Evolutionary conservation across 2,888 invertebrate species (phyloP).

Genomic region (Phymatocera aterrima): DNA sequence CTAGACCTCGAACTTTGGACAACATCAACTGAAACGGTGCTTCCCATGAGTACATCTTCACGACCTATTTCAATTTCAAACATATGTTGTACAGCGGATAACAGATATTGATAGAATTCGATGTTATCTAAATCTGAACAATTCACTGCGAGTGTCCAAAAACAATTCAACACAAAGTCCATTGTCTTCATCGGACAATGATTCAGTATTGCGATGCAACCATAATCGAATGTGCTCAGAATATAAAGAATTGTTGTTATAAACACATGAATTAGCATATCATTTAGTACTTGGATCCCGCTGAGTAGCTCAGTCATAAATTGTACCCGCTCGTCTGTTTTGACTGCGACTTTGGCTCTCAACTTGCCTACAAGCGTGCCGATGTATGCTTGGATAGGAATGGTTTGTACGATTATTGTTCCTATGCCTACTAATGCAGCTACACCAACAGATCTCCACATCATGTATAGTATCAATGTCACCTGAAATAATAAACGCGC

Average conservation of each 20-base stretch:
- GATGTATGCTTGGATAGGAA: slow-evolving; percentile 77
- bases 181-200: too few species aligned
- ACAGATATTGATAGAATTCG: too few species aligned
- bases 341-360: slow-evolving; percentile 87
- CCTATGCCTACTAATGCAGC: slow-evolving; percentile 39
- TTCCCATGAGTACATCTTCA: slow-evolving; percentile 99
- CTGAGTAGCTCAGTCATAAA: slow-evolving; percentile 96
- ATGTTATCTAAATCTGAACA: too few species aligned
- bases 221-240: not conserved
- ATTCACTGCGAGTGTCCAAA: too few species aligned
- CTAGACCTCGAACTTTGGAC: slow-evolving; percentile 83
- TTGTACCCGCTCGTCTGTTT: slow-evolving; percentile 93
- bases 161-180: too few species aligned
- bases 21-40: slow-evolving; percentile 91
- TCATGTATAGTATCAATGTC: slow-evolving; percentile 34
- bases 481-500: slow-evolving; percentile 72
- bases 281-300: slow-evolving; percentile 88
- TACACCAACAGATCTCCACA: slow-evolving; percentile 45
- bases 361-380: slow-evolving; percentile 71
- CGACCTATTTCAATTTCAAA: too few species aligned
- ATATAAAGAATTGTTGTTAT: not conserved
- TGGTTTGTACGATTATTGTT: slow-evolving; percentile 19
- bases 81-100: too few species aligned
- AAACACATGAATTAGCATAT: not conserved
- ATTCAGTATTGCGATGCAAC: too few species aligned